Evolutionary conservation across 1,140 invertebrate species (phyloP), one percentile per base, ranked within the genome.

Genomic region (Oedothorax gibbosus): DNA sequence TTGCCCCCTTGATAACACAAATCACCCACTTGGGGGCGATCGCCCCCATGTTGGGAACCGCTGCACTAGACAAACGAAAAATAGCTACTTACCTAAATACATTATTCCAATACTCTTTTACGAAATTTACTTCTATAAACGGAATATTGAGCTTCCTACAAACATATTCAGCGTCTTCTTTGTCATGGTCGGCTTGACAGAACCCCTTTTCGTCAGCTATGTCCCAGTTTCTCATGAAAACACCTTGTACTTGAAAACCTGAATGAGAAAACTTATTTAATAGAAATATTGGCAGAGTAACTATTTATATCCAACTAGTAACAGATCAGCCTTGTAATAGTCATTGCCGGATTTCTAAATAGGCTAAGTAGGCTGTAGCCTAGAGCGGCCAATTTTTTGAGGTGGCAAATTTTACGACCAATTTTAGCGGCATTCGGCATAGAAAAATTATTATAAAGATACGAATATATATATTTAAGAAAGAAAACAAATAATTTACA

Each of bases 201-300:
- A 92, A 88, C n/a, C 96, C 96, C 62, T 90, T 93, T 91, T 99
- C 97, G 91, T 99, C 95, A 80, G 92, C 91, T 77, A 93, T 91
- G 89, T 99, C 96, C 97, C 97, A 99, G 90, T 98, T 99, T 91
- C 94, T 94, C 96, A 99, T 98, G 90, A 97, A 98, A 56, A 96
- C 93, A 73, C 94, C 96, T 88, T 93, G 91, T 0, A 99, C 95
- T 89, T 96, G 92, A 91, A 93, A 97, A 85, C 96, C 96, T 95
- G 71, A 56, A 81, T 7, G 53, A 50, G 77, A 64, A 18, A 80
- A 4, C n/a, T 10, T 72, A 20, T 72, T 14, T 21, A 68, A 35
- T 15, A 75, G 53, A 65, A 21, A 49, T n/a, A 21, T 7, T 21
- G 35, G n/a, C 20, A 64, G 6, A 7, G 7, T 49, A 77, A 21